phyloP scores from a whole-genome alignment of 1,140 invertebrate species.

The Pteromalus puparum region DNA sequence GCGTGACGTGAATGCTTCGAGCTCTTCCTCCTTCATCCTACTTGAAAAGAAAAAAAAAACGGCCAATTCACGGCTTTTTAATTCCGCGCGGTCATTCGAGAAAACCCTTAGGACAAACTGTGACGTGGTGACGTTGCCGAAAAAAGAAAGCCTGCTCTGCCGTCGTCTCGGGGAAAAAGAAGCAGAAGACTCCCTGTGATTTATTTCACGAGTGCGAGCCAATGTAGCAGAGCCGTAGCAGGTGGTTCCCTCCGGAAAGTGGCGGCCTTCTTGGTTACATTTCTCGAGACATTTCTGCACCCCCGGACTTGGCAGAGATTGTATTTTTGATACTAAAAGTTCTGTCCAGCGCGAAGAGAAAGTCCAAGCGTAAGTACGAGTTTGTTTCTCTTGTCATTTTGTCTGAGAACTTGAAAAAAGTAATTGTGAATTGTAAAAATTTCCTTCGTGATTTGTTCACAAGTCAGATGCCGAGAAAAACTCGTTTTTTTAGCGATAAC shows the following conservation, averaged over 20 bases:
- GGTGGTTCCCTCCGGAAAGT: not conserved
- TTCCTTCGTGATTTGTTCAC: too few relatives aligned
- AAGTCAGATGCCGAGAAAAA: too few relatives aligned
- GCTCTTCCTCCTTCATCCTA: not conserved
- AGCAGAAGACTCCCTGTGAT: slow-evolving; percentile 2
- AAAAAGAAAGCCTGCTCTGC: not conserved
- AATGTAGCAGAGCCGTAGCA: slow-evolving; percentile 7
- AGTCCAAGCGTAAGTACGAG: too few relatives aligned
- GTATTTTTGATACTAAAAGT: slow-evolving; percentile 11
- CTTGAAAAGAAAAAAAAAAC: slow-evolving; percentile 4
- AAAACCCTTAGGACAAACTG: not conserved
- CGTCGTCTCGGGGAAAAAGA: not conserved
- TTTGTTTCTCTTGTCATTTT: not conserved
- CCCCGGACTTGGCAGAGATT: not conserved
- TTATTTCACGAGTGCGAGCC: slow-evolving; percentile 22
- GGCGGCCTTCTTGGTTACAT: not conserved
- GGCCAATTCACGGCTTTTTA: slow-evolving; percentile 30
- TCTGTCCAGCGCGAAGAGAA: not conserved
- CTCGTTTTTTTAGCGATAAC: too few relatives aligned
- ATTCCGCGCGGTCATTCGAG: slow-evolving; percentile 9
- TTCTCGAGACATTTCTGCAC: not conserved
- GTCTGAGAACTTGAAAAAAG: too few relatives aligned
- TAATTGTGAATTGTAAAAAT: too few relatives aligned
- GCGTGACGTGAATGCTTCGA: not conserved
- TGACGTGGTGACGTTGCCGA: not conserved